Conservation (phyloP, 2,113 vertebrate species). For the Mastomys natalensis region DNA sequence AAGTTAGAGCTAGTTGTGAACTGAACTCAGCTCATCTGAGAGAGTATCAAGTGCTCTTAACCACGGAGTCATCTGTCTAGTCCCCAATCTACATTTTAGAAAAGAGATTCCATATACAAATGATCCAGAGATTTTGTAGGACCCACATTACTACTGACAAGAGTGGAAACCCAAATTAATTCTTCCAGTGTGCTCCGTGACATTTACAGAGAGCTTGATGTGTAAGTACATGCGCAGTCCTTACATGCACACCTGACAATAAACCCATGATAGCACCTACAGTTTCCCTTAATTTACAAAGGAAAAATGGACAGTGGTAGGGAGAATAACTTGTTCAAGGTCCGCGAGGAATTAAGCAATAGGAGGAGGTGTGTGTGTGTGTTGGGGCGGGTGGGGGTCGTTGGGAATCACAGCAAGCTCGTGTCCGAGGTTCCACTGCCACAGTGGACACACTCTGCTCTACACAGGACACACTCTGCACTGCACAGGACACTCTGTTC, state of each 20-base stretch:
- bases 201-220: background rate
- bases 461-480: too few relatives aligned
- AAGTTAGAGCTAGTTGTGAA: background rate
- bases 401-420: background rate
- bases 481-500: too few relatives aligned
- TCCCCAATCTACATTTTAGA: background rate
- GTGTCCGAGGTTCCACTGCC: background rate
- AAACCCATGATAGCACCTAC: background rate
- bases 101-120: background rate
- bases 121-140: background rate
- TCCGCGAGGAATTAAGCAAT: background rate
- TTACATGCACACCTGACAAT: background rate
- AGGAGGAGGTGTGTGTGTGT: background rate
- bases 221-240: background rate
- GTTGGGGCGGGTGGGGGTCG: too few relatives aligned
- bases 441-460: background rate
- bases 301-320: background rate
- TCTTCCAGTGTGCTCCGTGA: background rate
- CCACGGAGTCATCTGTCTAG: background rate
- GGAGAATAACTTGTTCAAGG: background rate
- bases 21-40: background rate
- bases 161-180: background rate
- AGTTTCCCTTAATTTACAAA: background rate
- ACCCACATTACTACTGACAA: background rate
- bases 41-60: background rate